Evolutionary conservation across 2,113 vertebrate genomes (phyloP), one percentile per base, ranked within the genome.

Genomic region (Noctilio leporinus): DNA sequence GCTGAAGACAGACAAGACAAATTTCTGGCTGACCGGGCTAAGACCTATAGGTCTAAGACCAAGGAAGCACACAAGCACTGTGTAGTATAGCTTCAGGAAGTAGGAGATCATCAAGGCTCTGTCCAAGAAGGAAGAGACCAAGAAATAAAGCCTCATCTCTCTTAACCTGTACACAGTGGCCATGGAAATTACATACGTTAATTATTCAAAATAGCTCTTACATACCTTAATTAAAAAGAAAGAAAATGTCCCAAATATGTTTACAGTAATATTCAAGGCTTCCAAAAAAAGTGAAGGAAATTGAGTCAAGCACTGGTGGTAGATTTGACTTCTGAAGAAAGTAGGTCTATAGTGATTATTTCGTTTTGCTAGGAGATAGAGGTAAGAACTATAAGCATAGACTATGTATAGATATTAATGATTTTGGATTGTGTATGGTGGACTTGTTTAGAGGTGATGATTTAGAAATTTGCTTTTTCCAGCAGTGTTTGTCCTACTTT

Each of bases 1-100:
- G 94, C 98, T 99, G 97, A 99, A 99, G 99, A 99, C 99, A 0
- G 99, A 99, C 96, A 99, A 99, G 88, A 99, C 99, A 96, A 99
- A 99, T 99, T 99, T 76, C 97, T 99, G 98, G 98, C 99, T 51
- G 17, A 51, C 45, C 22, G 51, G 35, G 15, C 64, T 64, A 20
- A 85, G 62, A 19, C 35, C 35, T n/a, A 28, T 4, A 49, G 33
- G 19, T 82, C 15, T 55, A 40, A 67, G 30, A 65, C n/a, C 59
- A 76, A 57, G 72, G 77, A 40, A 33, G 24, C 47, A 55, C 0
- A 14, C 9, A 75, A 72, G 17, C 14, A 6, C 30, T 19, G 1
- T 8, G 20, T 45, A 16, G 16, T 69, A 49, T 2, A 16, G 4
- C 11, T 67, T 38, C 19, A 88, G 12, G 16, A n/a, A 33, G 73